Evolutionary conservation across 2,888 invertebrate species (phyloP), one percentile per base, ranked within the genome.

Genomic region (Stegana nigrithorax): DNA sequence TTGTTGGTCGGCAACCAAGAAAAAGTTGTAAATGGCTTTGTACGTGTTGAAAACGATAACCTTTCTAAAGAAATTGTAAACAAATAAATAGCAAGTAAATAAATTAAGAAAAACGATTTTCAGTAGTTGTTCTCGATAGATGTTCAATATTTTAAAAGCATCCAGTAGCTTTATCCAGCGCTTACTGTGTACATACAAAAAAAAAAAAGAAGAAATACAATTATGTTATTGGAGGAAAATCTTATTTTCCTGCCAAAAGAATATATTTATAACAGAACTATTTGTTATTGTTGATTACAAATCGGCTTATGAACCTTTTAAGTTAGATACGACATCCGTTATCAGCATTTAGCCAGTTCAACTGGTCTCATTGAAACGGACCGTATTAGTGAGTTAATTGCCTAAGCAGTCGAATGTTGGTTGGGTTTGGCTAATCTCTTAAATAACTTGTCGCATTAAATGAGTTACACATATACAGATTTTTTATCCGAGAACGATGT

Each of bases 31-130:
- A 63, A 67, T 66, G 67, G 69, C 66, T 61, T 73, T 68, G 65
- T 67, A 60, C 64, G 72, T 75, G 77, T 78, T 74, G n/a, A 66
- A 71, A 73, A 67, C 62, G 64, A 68, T 69, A 74, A 74, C 66
- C 70, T 63, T 69, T 64, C 66, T 55, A 19, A 55, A 55, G 65
- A 65, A 63, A 74, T 50, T 50, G n/a, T n/a, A n/a, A 50, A 23
- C 25, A 47, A 62, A 69, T 67, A 74, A 66, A 68, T 67, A 68
- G 69, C 62, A 63, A 25, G 45, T 64, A 76, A 74, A 70, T 78
- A 78, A 78, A 39, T 39, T 14, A 17, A n/a, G 39, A 39, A 39
- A 39, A 14, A 39, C 14, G n/a, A n/a, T n/a, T n/a, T n/a, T n/a
- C n/a, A n/a, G n/a, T n/a, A n/a, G n/a, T n/a, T n/a, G n/a, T n/a